Evolutionary conservation across 1,140 invertebrate genomes (phyloP), one percentile per base, ranked within the genome.

Genomic region (Penaeus japonicus): DNA sequence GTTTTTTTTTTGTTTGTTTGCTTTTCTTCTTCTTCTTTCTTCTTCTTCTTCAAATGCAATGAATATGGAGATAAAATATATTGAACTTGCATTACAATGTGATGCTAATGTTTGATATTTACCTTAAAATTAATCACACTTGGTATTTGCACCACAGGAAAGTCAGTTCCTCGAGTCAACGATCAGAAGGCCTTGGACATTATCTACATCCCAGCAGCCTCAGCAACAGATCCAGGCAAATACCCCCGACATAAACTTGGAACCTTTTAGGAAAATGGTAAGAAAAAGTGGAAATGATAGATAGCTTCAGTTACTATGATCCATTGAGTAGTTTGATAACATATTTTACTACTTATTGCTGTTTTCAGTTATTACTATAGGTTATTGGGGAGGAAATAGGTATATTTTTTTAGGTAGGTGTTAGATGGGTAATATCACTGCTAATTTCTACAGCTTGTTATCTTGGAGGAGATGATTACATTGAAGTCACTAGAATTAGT

Each of bases 141-240:
- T 57, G n/a, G 12, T 7, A n/a, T 65, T 73, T 57, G 22, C 35
- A 32, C 57, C 30, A 53, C 88, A 89, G 88, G 88, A 89, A 65
- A 84, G 86, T 86, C 79, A 89, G 70, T 86, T 90, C 20, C 70
- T 90, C 39, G 87, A 90, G 57, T 77, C 93, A 85, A 92, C 93
- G n/a, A 90, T 94, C 15, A 92, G 91, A 32, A 91, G 93, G 86
- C 93, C 93, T 0, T 94, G 94, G 94, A 94, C 93, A 5, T 90
- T 94, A 30, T 94, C 93, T 12, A 94, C 94, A 54, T 93, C 93
- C 90, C 94, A 94, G 90, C 93, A 93, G 83, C 94, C 94, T 20
- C 94, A 94, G 84, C 93, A 94, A 84, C 94, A 94, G 91, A 89
- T 90, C 55, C 92, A 93, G 57, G 90, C 91, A 7, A 91, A 92